Conservation (phyloP, 2,113 vertebrate species). For the Urocolius indicus region DNA sequence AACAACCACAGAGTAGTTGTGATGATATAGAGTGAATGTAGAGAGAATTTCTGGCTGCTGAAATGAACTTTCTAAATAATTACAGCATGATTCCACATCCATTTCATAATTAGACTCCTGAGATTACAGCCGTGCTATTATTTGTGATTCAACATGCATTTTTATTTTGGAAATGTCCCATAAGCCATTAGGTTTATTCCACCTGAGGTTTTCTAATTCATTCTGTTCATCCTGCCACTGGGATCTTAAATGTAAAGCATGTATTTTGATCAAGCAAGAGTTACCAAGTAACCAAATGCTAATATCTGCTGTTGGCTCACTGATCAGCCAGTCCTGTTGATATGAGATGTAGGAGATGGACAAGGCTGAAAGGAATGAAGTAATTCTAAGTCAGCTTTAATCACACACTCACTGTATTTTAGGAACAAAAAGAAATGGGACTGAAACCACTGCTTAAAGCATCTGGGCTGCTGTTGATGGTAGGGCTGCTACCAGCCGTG, state of each 20-base stretch:
- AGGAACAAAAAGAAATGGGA: not conserved
- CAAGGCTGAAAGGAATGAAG: not conserved
- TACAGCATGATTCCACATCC: constrained; percentile 10
- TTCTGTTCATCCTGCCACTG: constrained; percentile 4
- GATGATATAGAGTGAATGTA: not conserved
- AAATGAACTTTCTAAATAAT: constrained; percentile 52
- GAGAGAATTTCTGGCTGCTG: constrained; percentile 28
- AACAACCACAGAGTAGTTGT: not conserved
- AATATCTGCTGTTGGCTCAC: not conserved
- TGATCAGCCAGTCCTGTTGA: not conserved
- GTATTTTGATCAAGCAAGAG: constrained; percentile 24
- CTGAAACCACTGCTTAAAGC: not conserved
- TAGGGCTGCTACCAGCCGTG: not conserved
- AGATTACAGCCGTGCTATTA: constrained; percentile 12
- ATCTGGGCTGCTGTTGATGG: not conserved
- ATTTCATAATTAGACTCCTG: constrained; percentile 45
- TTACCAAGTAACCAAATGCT: constrained; percentile 42
- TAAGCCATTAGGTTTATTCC: constrained; percentile 20
- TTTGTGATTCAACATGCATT: constrained; percentile 14
- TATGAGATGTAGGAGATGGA: not conserved
- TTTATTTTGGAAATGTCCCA: constrained; percentile 36
- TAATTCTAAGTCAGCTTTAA: not conserved
- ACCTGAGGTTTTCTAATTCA: constrained; percentile 12
- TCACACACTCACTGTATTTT: not conserved
- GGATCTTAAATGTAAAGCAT: constrained; percentile 14